Conservation (phyloP, 2,113 vertebrate genomes). For the Panurus biarmicus region DNA sequence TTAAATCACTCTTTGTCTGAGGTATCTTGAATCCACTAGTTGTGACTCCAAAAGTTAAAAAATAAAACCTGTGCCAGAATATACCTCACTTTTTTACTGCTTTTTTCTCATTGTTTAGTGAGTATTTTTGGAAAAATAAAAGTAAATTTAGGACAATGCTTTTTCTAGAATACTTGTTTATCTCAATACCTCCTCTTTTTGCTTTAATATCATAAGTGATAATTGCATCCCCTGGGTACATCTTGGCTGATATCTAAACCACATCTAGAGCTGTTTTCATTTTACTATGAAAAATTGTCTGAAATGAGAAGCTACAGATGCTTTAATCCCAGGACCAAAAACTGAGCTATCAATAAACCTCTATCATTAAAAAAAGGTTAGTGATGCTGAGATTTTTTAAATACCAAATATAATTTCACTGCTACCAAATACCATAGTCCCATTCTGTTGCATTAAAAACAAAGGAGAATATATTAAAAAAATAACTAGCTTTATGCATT, state of each 20-base stretch:
- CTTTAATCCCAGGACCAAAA: not conserved
- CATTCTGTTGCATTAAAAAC: not conserved
- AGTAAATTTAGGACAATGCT: not conserved
- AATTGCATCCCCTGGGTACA: conserved; percentile 15
- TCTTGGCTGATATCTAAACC: not conserved
- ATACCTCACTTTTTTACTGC: not conserved
- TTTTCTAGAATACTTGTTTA: not conserved
- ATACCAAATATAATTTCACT: not conserved
- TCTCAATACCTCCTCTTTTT: not conserved
- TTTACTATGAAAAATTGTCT: not conserved
- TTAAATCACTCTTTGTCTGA: not conserved
- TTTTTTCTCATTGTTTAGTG: not conserved
- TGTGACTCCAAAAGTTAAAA: not conserved
- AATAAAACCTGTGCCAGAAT: not conserved
- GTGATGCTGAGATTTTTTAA: not conserved
- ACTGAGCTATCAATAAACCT: not conserved
- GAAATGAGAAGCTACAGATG: not conserved
- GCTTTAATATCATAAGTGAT: not conserved
- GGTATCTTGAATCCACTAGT: not conserved
- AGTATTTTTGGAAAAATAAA: not conserved
- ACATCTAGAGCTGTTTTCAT: not conserved
- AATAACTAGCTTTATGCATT: not conserved
- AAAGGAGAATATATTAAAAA: not conserved
- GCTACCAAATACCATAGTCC: not conserved
- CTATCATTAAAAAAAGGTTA: not conserved